Evolutionary conservation across 2,113 vertebrate genomes (phyloP), one percentile per base, ranked within the genome.

Genomic region (Rhynchopsitta pachyrhyncha): DNA sequence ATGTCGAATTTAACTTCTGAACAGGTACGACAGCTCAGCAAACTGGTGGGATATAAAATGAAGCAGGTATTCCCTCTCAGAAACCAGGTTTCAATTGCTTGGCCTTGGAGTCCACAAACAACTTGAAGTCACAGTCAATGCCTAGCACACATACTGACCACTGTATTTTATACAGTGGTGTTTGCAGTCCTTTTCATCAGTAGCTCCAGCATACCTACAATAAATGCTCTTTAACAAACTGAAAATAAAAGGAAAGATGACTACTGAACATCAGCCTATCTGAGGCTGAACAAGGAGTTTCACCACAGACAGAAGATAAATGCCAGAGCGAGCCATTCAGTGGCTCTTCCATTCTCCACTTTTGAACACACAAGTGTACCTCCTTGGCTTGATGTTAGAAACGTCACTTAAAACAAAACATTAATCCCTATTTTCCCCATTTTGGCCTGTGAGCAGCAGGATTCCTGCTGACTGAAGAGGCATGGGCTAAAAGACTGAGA

Each of bases 41-140:
- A 55, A 49, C 0, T 3, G 63, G 66, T 4, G 5, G n/a, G 41
- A 46, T 6, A 4, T 3, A 9, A 1, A 11, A 27, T 0, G 2
- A n/a, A 63, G 9, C 19, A 37, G 28, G 33, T 25, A 35, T 22
- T 63, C 13, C 19, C 11, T 28, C 62, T 42, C n/a, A 55, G 63
- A 44, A 16, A 14, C 6, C 0, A 7, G 28, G 49, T 16, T 79
- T 80, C 60, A 39, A 60, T 19, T 12, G 7, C 67, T 73, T 7
- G 4, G 70, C 35, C 0, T 2, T 35, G 62, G 53, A 52, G 28
- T 28, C 46, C 39, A 12, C 0, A 1, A 50, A 46, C 66, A 82
- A 17, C 18, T 24, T 18, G 14, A 85, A 50, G 79, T 39, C 1
- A 5, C 37, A 53, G 88, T 7, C 79, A 82, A 6, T 35, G 69